phyloP scores from a whole-genome alignment of 1,140 invertebrate genomes.

The Melipona quadrifasciata region DNA sequence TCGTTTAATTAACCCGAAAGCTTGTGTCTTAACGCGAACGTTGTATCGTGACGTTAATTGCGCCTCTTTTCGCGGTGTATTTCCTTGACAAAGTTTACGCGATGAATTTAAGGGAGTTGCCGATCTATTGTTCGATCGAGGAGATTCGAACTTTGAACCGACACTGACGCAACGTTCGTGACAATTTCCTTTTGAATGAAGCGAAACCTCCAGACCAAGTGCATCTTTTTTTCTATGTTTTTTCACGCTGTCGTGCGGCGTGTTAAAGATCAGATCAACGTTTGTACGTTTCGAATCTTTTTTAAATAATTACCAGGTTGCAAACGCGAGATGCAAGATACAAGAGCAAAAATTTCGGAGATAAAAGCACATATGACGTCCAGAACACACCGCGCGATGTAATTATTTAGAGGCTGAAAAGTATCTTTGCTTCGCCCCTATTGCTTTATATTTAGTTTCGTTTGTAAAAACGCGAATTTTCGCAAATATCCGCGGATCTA shows the following conservation, averaged over 20 bases:
- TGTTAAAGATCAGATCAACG: neutral
- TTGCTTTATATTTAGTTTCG: neutral
- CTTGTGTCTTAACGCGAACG: neutral
- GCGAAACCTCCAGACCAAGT: neutral
- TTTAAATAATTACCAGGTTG: neutral
- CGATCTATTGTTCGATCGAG: neutral
- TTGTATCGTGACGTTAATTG: slow-evolving; percentile 10
- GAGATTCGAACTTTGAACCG: neutral
- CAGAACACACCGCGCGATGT: no score
- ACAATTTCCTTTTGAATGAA: neutral
- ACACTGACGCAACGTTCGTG: neutral
- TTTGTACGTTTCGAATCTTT: neutral
- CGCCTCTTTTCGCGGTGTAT: neutral
- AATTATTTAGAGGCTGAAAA: neutral
- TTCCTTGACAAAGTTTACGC: neutral
- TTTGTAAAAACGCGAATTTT: neutral
- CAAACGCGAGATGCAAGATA: no score
- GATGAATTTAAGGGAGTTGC: neutral
- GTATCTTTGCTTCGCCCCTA: neutral
- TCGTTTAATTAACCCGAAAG: slow-evolving; percentile 29
- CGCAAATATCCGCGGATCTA: neutral
- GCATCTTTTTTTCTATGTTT: neutral
- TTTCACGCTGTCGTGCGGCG: neutral
- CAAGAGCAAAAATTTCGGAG: no score
- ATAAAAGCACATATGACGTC: neutral